phyloP scores from a whole-genome alignment of 2,888 invertebrate genomes.

The Melinopterus prodromus region DNA sequence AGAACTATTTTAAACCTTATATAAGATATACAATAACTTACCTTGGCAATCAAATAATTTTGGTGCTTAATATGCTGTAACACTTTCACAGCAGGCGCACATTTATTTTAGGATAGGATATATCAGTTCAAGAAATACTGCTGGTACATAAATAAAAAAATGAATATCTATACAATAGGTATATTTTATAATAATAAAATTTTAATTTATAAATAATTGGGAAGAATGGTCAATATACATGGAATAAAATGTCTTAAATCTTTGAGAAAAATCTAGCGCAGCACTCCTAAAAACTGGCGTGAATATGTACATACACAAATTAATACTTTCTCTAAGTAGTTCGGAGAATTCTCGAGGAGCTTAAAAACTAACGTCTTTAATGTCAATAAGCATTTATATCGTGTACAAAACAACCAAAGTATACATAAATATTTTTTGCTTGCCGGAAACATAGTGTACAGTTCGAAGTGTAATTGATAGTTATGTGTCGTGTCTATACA shows the following conservation, averaged over 20 bases:
- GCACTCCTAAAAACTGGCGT: constrained; percentile 28
- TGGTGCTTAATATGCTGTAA: no score
- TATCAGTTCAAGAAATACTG: neutral
- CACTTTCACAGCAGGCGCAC: neutral
- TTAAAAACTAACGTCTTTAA: constrained; percentile 32
- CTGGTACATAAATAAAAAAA: constrained; percentile 10
- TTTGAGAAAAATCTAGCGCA: constrained; percentile 20
- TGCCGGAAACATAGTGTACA: neutral
- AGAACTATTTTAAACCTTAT: no score
- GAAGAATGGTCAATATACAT: constrained; percentile 37
- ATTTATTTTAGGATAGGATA: neutral
- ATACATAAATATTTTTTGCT: neutral
- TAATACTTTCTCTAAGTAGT: constrained; percentile 17
- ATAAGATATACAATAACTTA: no score
- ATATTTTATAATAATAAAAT: constrained; percentile 47
- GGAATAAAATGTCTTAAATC: constrained; percentile 25
- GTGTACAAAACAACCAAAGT: neutral
- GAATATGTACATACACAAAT: constrained; percentile 29
- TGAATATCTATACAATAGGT: constrained; percentile 40
- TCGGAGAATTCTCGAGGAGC: constrained; percentile 35
- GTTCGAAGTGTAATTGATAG: neutral
- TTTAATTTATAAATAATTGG: constrained; percentile 48
- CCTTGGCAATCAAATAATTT: no score
- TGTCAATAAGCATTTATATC: neutral
- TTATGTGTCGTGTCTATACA: neutral